Evolutionary conservation across 92 coral and sea anemone genomes (phyloP).

Genomic region (Montipora capitata): DNA sequence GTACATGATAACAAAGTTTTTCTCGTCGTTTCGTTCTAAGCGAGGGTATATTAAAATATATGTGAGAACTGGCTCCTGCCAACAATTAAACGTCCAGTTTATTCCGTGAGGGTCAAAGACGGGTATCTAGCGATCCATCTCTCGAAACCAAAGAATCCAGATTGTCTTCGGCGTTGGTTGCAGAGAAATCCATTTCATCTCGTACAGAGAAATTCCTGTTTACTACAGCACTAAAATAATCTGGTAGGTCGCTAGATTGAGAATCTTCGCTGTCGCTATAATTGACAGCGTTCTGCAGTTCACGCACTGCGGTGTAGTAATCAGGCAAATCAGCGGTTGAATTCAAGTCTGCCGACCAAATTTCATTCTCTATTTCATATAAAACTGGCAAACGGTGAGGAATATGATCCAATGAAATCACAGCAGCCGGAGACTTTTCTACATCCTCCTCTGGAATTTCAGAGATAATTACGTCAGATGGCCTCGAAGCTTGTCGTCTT

Average conservation of each 20-base stretch:
- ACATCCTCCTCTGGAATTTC: constrained; percentile 62
- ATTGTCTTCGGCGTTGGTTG: background rate
- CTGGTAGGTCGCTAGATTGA: background rate
- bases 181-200: background rate
- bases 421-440: constrained; percentile 76
- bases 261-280: background rate
- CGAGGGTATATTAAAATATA: too few species aligned
- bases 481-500: background rate
- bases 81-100: too few species aligned
- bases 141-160: too few species aligned
- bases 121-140: too few species aligned
- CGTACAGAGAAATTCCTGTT: background rate
- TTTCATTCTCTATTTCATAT: too few species aligned
- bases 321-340: constrained; percentile 8
- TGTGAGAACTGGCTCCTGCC: too few species aligned
- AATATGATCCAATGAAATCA: constrained; percentile 4
- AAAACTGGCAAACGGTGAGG: background rate
- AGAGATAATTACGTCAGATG: constrained; percentile 69
- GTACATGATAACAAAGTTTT: too few species aligned
- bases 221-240: background rate
- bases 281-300: too few species aligned
- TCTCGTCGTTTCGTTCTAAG: too few species aligned
- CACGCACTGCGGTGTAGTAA: background rate
- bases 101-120: too few species aligned
- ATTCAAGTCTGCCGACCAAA: background rate